A percentile compares a stretch with the other conserved stretches of the same genome.
Evolutionary conservation across 2,113 vertebrate genomes (phyloP).

Genomic region (Paralichthys olivaceus): DNA sequence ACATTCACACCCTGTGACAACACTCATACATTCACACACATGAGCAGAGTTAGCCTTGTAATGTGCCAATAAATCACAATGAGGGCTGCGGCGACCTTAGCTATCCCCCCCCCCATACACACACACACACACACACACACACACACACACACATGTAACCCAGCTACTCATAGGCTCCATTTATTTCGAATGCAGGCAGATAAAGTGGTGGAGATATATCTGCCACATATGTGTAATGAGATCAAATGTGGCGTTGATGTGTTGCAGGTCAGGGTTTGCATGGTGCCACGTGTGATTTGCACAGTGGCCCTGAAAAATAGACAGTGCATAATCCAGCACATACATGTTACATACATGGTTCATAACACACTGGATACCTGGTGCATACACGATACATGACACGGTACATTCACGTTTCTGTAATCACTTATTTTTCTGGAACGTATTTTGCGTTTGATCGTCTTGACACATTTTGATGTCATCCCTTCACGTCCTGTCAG

Average conservation of each 20-base stretch:
- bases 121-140: constrained; percentile 12
- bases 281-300: neutral
- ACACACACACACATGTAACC: neutral
- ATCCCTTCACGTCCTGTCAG: neutral
- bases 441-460: too few species aligned
- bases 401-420: neutral
- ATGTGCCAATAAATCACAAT: constrained; percentile 72
- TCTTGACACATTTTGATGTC: neutral
- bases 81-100: constrained; percentile 64
- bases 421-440: too few species aligned
- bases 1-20: neutral
- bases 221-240: constrained; percentile 8
- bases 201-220: constrained; percentile 11
- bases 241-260: constrained; percentile 19
- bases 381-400: neutral
- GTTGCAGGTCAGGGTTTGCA: neutral
- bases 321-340: neutral
- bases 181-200: constrained; percentile 32
- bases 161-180: constrained; percentile 48
- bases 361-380: neutral
- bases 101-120: constrained; percentile 25
- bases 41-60: constrained; percentile 38
- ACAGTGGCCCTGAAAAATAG: neutral
- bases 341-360: neutral
- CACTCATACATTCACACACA: constrained; percentile 14